phyloP scores from a whole-genome alignment of 2,113 vertebrate species.

The Halcyon senegalensis region DNA sequence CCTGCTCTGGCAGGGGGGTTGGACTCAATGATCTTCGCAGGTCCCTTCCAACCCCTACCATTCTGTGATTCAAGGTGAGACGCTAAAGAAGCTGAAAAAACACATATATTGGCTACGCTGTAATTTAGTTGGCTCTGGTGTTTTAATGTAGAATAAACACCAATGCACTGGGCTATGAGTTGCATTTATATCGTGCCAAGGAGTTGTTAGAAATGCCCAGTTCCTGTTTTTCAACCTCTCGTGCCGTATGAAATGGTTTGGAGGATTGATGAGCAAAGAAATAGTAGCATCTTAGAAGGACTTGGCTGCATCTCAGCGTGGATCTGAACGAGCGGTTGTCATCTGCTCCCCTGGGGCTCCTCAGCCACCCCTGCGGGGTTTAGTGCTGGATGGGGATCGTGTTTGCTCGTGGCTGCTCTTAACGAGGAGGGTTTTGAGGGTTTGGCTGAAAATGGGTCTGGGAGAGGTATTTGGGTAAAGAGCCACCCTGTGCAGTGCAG shows the following conservation, averaged over 20 bases:
- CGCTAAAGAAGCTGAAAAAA: no score
- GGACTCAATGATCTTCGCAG: no score
- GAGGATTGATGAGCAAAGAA: background rate
- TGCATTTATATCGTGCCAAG: rapidly evolving
- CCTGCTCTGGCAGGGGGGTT: no score
- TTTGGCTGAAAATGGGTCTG: rapidly evolving
- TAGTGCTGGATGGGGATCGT: background rate
- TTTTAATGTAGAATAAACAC: background rate
- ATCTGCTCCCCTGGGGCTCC: background rate
- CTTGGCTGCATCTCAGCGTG: background rate
- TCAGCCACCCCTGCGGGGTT: background rate
- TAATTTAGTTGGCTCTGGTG: no score
- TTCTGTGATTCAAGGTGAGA: no score
- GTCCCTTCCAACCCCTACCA: no score
- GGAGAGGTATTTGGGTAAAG: background rate
- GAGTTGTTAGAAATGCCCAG: background rate
- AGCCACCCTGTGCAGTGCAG: background rate
- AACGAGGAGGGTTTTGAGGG: background rate
- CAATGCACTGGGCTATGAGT: background rate
- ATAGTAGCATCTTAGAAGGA: background rate
- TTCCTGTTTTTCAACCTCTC: background rate
- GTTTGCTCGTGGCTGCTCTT: background rate
- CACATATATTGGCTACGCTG: no score
- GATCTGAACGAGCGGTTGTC: background rate
- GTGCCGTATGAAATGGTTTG: background rate